These are phyloP conservation scores for Hirudo medicinalis DNA, from an alignment of 1,140 invertebrate species.

Conservation along the genomic window DNA sequence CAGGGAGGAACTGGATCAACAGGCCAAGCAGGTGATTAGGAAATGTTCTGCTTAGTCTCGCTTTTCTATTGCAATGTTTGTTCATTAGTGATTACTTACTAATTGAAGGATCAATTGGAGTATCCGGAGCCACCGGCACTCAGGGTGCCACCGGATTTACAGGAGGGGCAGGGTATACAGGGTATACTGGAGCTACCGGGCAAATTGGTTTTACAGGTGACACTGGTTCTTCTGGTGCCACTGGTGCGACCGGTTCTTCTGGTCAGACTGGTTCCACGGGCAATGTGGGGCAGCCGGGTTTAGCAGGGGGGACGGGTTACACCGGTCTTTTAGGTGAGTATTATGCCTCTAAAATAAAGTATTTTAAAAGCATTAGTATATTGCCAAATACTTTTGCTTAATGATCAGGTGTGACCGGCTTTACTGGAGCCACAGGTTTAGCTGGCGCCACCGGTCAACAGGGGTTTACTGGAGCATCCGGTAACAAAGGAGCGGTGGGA, in stretches of 20 bases:
- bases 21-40: neutral
- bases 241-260: constrained; percentile 11
- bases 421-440: too few species aligned
- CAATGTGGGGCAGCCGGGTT: constrained; percentile 8
- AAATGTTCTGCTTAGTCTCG: too few species aligned
- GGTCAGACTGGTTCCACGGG: constrained; percentile 14
- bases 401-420: too few species aligned
- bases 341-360: constrained; percentile 2
- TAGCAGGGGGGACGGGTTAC: constrained; percentile 9
- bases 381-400: neutral
- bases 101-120: neutral
- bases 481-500: neutral
- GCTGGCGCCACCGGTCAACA: constrained; percentile 13
- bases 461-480: neutral
- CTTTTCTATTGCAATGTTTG: too few species aligned
- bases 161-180: neutral
- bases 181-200: neutral
- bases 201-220: neutral
- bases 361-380: neutral
- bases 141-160: neutral
- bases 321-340: neutral
- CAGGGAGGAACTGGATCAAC: constrained; percentile 18
- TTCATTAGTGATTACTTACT: too few species aligned
- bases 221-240: constrained; percentile 16
- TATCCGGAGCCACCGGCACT: neutral